Conservation (phyloP, 2,888 invertebrate genomes). For the Lasioglossum pauxillum region DNA sequence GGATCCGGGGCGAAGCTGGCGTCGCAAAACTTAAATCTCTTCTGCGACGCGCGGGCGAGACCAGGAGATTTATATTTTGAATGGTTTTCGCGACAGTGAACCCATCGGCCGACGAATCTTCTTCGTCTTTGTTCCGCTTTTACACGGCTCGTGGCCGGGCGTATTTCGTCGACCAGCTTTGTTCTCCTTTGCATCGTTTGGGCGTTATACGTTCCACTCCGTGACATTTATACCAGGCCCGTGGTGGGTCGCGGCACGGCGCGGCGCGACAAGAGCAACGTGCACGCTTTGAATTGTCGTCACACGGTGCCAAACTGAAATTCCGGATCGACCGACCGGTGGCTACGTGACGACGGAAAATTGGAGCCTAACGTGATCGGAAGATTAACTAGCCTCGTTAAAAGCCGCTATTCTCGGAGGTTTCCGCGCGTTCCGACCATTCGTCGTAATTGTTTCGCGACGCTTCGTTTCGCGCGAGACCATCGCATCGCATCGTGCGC, state of each 20-base stretch:
- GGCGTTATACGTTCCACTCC: constrained; percentile 17
- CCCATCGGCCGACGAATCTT: background rate
- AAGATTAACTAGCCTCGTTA: constrained; percentile 60
- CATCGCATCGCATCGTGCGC: background rate
- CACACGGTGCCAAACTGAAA: constrained; percentile 60
- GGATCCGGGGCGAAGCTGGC: constrained; percentile 26
- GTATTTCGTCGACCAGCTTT: constrained; percentile 44
- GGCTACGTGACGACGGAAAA: constrained; percentile 60
- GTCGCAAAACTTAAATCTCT: constrained; percentile 63
- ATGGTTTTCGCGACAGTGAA: constrained; percentile 7
- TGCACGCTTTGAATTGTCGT: constrained; percentile 30
- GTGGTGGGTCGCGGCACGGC: background rate
- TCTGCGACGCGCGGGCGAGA: background rate
- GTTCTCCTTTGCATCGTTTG: constrained; percentile 40
- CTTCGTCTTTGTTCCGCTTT: constrained; percentile 2
- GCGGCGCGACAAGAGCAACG: background rate
- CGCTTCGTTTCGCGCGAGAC: constrained; percentile 30
- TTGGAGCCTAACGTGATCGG: constrained; percentile 61
- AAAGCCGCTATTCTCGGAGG: constrained; percentile 61
- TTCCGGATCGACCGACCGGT: constrained; percentile 51
- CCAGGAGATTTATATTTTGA: constrained; percentile 59
- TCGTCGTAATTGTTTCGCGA: constrained; percentile 15
- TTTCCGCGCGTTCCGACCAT: constrained; percentile 21
- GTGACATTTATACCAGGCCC: constrained; percentile 47
- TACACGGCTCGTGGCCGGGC: background rate